A percentile compares a stretch with the other conserved stretches of the same genome.
phyloP scores from a whole-genome alignment of 64 coral and sea anemone genomes.

The Orbicella faveolata region DNA sequence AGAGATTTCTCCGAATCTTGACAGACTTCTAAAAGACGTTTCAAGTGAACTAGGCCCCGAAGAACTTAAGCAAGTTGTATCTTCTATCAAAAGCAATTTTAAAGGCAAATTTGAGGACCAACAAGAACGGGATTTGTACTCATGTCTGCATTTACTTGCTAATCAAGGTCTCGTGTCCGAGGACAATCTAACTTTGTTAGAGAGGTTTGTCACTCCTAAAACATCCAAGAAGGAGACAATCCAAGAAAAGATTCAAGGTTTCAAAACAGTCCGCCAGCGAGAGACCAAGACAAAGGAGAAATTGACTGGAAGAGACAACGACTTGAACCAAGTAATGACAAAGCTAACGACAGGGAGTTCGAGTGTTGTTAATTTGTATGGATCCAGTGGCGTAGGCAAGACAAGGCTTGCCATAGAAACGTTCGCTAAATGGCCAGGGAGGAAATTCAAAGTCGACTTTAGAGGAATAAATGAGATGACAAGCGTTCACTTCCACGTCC shows the following conservation, averaged over 20 bases:
- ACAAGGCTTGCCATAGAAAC: neutral
- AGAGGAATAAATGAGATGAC: neutral
- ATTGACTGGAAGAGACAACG: slow-evolving; percentile 5
- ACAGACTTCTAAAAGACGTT: slow-evolving; percentile 4
- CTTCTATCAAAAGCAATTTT: slow-evolving; percentile 6
- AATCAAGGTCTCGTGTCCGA: slow-evolving; percentile 17
- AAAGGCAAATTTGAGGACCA: neutral
- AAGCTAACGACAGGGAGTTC: neutral
- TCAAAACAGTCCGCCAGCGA: neutral
- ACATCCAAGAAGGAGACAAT: slow-evolving; percentile 5
- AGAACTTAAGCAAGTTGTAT: slow-evolving; percentile 10
- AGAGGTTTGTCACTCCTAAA: slow-evolving; percentile 14
- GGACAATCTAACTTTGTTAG: slow-evolving; percentile 29
- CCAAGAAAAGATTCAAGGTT: slow-evolving; percentile 3
- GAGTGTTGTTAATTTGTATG: slow-evolving; percentile 8
- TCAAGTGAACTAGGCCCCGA: neutral
- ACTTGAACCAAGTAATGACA: neutral
- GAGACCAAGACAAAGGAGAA: neutral
- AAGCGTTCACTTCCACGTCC: slow-evolving; percentile 13
- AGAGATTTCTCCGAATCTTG: slow-evolving; percentile 10
- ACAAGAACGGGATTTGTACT: slow-evolving; percentile 5
- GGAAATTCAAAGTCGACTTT: slow-evolving; percentile 11
- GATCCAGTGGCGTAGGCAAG: slow-evolving; percentile 22
- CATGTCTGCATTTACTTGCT: slow-evolving; percentile 6
- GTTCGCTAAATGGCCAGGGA: neutral